Evolutionary conservation across 2,888 invertebrate species (phyloP), one percentile per base, ranked within the genome.

Genomic region (Ormia ochracea): DNA sequence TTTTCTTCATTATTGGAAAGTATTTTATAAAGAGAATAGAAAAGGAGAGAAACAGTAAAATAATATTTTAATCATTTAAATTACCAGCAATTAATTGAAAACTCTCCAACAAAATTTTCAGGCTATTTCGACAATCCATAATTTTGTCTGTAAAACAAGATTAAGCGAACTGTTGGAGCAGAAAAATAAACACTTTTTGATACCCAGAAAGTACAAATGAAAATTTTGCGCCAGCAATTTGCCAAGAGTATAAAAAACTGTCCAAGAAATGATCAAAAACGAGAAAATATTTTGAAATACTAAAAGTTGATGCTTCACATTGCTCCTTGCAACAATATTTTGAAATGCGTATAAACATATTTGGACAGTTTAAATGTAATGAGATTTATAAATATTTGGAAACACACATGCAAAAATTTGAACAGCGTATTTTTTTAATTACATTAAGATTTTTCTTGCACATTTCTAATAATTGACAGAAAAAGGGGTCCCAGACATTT

Each of bases 201-300:
- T 26, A 58, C 1, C 6, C 3, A 31, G 59, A 58, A n/a, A 58
- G 72, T 72, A 80, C 85, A 84, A 86, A 85, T 85, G 83, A 84
- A 86, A 83, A 83, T 84, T 86, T 84, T 83, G 82, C 85, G 86
- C 86, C 63, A 76, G 76, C 76, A 86, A 83, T 72, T 87, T 85
- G 85, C 84, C 85, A 87, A 80, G 81, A 75, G 33, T 19, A 81
- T 43, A 45, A 76, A 76, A 73, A 66, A 80, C 43, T 66, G 61
- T 73, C 52, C 28, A 70, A 73, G 61, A 50, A 58, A 59, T 21
- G 58, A 14, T 58, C 26, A 28, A 45, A 56, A 36, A 17, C 10
- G 31, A 33, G 68, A 63, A 31, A 52, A 31, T 17, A 14, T 23
- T 45, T 54, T 54, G 10, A 59, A 70, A 72, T 48, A 36, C 66